Conservation (phyloP, 2,888 invertebrate genomes). For the Xiphydria camelus region DNA sequence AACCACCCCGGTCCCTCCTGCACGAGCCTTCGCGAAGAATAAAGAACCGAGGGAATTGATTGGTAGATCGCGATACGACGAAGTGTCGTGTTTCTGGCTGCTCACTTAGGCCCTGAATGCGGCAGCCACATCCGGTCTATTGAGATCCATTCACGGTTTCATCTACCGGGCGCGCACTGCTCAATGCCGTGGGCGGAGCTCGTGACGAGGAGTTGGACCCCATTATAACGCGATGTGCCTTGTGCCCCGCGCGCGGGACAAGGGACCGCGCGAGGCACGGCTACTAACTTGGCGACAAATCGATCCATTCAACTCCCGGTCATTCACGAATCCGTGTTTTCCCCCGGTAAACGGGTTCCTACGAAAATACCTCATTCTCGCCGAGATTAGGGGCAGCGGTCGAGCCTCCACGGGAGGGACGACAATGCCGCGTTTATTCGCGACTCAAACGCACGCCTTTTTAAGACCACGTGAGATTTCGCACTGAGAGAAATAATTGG, state of each 20-base stretch:
- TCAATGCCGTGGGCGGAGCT: constrained; percentile 50
- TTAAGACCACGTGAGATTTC: background rate
- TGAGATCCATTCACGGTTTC: constrained; percentile 40
- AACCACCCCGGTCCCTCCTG: constrained; percentile 15
- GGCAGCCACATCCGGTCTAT: constrained; percentile 58
- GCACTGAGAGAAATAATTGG: too few relatives aligned
- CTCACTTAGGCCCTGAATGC: constrained; percentile 54
- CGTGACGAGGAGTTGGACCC: constrained; percentile 27
- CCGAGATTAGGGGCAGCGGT: constrained; percentile 27
- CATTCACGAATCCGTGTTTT: constrained; percentile 46
- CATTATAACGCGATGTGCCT: constrained; percentile 25
- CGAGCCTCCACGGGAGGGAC: background rate
- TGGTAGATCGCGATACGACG: constrained; percentile 45
- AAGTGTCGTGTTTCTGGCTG: constrained; percentile 55
- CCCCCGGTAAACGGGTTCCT: constrained; percentile 42
- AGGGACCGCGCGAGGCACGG: constrained; percentile 3
- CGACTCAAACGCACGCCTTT: background rate
- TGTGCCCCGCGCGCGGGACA: constrained; percentile 4
- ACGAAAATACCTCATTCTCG: constrained; percentile 42
- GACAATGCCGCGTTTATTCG: background rate
- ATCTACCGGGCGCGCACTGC: constrained; percentile 6
- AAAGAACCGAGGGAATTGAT: constrained; percentile 28
- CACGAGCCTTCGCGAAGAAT: background rate
- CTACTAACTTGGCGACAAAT: constrained; percentile 40
- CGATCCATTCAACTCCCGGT: constrained; percentile 19